Percentiles rank a stretch among this genome's conserved stretches.
Evolutionary conservation across 2,113 vertebrate species (phyloP).

Genomic region (Dunckerocampus dactyliophorus): DNA sequence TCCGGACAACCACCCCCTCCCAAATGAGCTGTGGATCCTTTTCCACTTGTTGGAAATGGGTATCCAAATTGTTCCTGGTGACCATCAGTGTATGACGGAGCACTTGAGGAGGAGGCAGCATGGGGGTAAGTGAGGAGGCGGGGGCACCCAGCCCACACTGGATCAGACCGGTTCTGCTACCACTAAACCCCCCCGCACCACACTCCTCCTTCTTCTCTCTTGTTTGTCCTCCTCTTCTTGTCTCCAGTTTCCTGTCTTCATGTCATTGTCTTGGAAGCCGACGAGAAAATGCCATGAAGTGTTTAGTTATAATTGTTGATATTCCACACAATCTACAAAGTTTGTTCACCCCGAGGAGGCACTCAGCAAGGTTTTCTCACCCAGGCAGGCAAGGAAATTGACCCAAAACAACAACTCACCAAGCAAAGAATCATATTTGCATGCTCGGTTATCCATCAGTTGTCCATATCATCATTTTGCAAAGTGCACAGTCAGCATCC

Average conservation of each 20-base stretch:
- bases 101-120: slow-evolving; percentile 16
- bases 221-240: slow-evolving; percentile 11
- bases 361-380: slow-evolving; percentile 26
- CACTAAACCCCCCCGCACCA: slow-evolving; percentile 8
- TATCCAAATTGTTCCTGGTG: slow-evolving; percentile 48
- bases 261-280: slow-evolving; percentile 9
- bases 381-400: slow-evolving; percentile 11
- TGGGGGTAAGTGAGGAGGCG: slow-evolving; percentile 22
- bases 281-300: neutral
- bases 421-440: neutral
- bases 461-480: neutral
- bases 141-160: slow-evolving; percentile 56
- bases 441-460: neutral
- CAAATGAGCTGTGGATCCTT: slow-evolving; percentile 22
- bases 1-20: neutral
- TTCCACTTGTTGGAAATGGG: slow-evolving; percentile 56
- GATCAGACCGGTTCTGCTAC: slow-evolving; percentile 71
- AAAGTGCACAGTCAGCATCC: neutral
- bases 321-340: slow-evolving; percentile 15
- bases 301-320: slow-evolving; percentile 14
- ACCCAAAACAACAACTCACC: slow-evolving; percentile 13
- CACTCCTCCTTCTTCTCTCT: slow-evolving; percentile 24
- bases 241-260: slow-evolving; percentile 24
- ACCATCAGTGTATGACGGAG: slow-evolving; percentile 55
- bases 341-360: slow-evolving; percentile 11